Base-by-base conservation (phyloP, 1,140 invertebrate species). In the Lutraria rhynchaena region DNA sequence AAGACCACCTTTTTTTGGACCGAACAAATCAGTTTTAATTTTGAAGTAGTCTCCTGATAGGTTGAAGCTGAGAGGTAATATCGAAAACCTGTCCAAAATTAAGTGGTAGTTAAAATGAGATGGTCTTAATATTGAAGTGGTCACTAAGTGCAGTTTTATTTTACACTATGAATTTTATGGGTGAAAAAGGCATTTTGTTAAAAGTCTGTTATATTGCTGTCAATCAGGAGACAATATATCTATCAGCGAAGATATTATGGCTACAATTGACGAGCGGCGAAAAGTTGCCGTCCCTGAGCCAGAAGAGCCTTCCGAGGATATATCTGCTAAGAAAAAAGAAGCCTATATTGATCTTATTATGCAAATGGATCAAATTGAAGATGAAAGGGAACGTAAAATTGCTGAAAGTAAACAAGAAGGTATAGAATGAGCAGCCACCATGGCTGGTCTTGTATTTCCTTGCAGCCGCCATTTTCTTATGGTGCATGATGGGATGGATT, bases 311-410 rank as follows among this genome's bases (percentile, higher is more conserved):
- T 7, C 24, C 15, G 46, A 81, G 4, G 85, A 83, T 46, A 73
- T 76, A 7, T 73, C 83, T 49, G 60, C 70, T 49, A 87, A 87
- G 80, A 86, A 83, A 58, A 82, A 85, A 61, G 85, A 87, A 22
- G 89, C 88, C 19, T 90, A 86, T 76, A 51, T 87, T 53, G 83
- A 85, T 82, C 82, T 90, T n/a, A 87, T 87, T 37, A 67, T 82
- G 57, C 83, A 89, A 69, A 78, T 90, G 84, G 89, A 90, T 84
- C 74, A 73, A 61, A 77, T 85, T 31, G 75, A 80, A 51, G 86
- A 88, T 27, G 82, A 82, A 29, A 74, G 84, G 37, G 87, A 89
- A 53, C 63, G 46, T 69, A 67, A 37, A 44, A 31, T 33, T 51
- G 29, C 41, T 29, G 44, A 44, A 75, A 60, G 67, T 63, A 67